Evolutionary conservation across 2,797 vertebrate species (phyloP).

Genomic region (Mormyrops attenuatus): DNA sequence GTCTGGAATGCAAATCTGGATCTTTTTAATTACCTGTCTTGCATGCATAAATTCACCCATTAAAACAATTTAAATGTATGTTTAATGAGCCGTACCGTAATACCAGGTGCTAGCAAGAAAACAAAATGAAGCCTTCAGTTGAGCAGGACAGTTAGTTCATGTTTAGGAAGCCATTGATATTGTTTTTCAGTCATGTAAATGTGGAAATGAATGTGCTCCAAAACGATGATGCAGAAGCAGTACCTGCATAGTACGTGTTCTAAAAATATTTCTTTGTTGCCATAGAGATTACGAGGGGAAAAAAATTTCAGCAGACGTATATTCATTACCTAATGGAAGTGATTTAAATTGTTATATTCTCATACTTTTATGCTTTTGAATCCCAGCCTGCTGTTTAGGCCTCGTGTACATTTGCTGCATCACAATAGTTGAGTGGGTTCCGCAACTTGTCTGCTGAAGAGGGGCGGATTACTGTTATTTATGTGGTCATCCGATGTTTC

Average conservation of each 20-base stretch:
- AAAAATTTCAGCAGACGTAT: not conserved
- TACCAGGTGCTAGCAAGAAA: not conserved
- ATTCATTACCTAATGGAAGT: not conserved
- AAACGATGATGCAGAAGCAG: not conserved
- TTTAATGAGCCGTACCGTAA: not conserved
- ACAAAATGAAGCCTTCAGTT: too few species aligned
- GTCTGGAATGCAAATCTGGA: not conserved
- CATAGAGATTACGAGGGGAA: not conserved
- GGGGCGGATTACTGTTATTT: not conserved
- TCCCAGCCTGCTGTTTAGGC: not conserved
- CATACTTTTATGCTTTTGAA: not conserved
- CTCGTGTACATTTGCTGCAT: not conserved
- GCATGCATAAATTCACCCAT: not conserved
- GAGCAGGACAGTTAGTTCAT: not conserved
- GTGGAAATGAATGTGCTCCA: not conserved
- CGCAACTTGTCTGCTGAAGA: not conserved
- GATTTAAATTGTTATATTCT: not conserved
- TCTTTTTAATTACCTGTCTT: constrained; percentile 8
- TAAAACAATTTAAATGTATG: not conserved
- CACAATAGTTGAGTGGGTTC: not conserved
- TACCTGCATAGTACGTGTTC: not conserved
- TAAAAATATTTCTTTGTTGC: not conserved
- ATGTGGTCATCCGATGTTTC: not conserved
- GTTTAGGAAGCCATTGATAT: not conserved
- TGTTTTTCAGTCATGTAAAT: not conserved